These are phyloP conservation scores for Nansenia antarctica DNA, from an alignment of 2,113 vertebrate genomes.

Conservation along the genomic window DNA sequence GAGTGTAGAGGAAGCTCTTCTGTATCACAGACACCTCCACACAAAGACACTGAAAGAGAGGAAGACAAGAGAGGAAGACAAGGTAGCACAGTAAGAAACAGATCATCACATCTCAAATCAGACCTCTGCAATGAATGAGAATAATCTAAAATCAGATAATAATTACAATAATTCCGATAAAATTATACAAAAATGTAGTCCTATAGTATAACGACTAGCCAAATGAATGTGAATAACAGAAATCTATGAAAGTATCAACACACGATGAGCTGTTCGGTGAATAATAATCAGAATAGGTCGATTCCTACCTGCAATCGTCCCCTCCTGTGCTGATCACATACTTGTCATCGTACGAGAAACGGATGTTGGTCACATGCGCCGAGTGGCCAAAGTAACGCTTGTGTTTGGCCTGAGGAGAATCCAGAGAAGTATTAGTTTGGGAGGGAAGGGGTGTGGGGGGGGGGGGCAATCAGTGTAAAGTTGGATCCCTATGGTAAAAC, in stretches of 20 bases:
- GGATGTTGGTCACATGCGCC: constrained; percentile 91
- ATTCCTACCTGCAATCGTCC: constrained; percentile 91
- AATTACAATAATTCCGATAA: too few relatives aligned
- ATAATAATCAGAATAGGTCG: too few relatives aligned
- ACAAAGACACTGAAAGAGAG: constrained; percentile 82
- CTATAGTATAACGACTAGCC: too few relatives aligned
- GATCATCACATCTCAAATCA: neutral
- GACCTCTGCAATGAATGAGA: too few relatives aligned
- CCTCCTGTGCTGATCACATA: constrained; percentile 91
- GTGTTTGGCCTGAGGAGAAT: constrained; percentile 87
- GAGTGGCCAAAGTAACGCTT: constrained; percentile 97
- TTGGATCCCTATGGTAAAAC: too few relatives aligned
- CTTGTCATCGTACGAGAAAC: constrained; percentile 93
- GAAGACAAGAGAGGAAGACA: neutral
- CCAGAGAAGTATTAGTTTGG: neutral
- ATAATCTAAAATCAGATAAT: neutral
- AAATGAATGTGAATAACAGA: too few relatives aligned
- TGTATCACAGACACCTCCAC: constrained; percentile 84
- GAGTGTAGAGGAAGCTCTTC: constrained; percentile 63
- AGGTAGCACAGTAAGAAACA: neutral
- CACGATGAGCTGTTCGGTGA: too few relatives aligned
- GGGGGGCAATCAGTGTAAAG: too few relatives aligned
- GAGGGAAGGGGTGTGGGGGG: too few relatives aligned
- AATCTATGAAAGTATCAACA: too few relatives aligned
- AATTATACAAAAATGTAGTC: too few relatives aligned